Percentiles rank a stretch among this genome's conserved stretches.
phyloP scores from a whole-genome alignment of 2,888 invertebrate species.

The Lycaena phlaeas region DNA sequence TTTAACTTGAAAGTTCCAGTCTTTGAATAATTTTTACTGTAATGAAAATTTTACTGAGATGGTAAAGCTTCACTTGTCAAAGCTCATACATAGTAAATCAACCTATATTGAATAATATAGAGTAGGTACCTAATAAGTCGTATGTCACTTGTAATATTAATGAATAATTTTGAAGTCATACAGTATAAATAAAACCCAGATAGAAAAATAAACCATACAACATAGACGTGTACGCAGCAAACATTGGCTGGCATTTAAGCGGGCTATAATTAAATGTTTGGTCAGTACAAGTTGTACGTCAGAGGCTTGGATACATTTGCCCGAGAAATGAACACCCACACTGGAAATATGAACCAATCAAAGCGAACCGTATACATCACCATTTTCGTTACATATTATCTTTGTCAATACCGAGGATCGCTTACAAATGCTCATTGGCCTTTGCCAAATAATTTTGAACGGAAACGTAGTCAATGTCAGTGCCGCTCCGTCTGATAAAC shows the following conservation, averaged over 20 bases:
- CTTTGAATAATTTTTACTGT: too few species aligned
- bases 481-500: constrained; percentile 53
- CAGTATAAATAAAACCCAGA: too few species aligned
- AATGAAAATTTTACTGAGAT: too few species aligned
- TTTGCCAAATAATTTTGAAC: constrained; percentile 51
- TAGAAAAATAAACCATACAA: constrained; percentile 50
- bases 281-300: constrained; percentile 35
- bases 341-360: constrained; percentile 21
- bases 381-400: constrained; percentile 12
- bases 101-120: too few species aligned
- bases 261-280: constrained; percentile 52
- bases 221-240: constrained; percentile 41
- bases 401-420: constrained; percentile 17
- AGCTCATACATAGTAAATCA: too few species aligned
- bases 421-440: constrained; percentile 23
- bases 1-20: too few species aligned
- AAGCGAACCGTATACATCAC: constrained; percentile 7
- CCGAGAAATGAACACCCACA: constrained; percentile 46
- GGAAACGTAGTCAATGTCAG: constrained; percentile 54
- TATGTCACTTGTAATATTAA: too few species aligned
- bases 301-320: constrained; percentile 38
- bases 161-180: too few species aligned
- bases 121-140: too few species aligned
- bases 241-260: constrained; percentile 58
- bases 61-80: too few species aligned